These are phyloP conservation scores for Lates japonicus DNA, from an alignment of 2,797 vertebrate species.

Conservation along the genomic window DNA sequence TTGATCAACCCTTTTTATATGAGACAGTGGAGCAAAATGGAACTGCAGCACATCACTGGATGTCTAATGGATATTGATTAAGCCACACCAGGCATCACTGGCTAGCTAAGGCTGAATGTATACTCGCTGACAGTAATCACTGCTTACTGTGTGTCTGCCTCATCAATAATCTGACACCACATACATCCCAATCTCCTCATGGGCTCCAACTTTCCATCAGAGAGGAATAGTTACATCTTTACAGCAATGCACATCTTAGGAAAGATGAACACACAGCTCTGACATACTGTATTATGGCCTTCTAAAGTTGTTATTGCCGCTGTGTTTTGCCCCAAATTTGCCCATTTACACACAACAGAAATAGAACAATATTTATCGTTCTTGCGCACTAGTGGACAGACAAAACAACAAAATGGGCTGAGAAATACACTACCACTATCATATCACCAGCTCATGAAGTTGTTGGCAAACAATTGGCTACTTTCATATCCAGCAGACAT, in stretches of 20 bases:
- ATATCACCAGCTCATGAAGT: not conserved
- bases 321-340: not conserved
- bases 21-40: constrained; percentile 20
- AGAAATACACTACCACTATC: not conserved
- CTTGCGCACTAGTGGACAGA: not conserved
- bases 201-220: constrained; percentile 29
- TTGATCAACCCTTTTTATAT: not conserved
- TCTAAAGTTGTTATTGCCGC: not conserved
- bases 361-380: not conserved
- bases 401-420: too few relatives aligned
- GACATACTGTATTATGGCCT: not conserved
- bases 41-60: constrained; percentile 17
- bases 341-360: not conserved
- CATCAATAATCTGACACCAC: constrained; percentile 55
- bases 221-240: not conserved
- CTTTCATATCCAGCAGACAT: not conserved
- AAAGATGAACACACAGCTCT: not conserved
- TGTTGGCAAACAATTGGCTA: not conserved
- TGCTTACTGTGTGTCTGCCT: constrained; percentile 43
- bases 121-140: constrained; percentile 63
- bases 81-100: constrained; percentile 35
- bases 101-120: constrained; percentile 41
- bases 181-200: constrained; percentile 20
- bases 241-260: constrained; percentile 1
- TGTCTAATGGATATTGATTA: constrained; percentile 71